Base-by-base conservation (phyloP, 1,140 invertebrate genomes). In the Phymastichus coffea region DNA sequence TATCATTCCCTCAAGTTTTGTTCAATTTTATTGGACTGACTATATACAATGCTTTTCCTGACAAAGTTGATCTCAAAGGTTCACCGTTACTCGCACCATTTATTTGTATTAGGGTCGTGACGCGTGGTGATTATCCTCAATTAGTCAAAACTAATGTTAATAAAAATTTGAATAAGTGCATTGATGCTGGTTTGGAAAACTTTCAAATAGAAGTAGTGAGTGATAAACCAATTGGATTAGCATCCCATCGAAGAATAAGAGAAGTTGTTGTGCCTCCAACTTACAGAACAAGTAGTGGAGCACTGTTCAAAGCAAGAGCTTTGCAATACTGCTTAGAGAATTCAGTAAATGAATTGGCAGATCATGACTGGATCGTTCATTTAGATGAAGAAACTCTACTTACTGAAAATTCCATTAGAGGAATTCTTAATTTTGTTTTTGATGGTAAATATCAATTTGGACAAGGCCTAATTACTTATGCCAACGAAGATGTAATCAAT, bases 131-230 rank as follows among this genome's bases (percentile, higher is more conserved):
- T 79, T 98, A 91, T 80, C 93, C 96, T 2, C 88, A 95, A 60
- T 79, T 99, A 46, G 95, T 99, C 0, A 87, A 88, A 72, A 86
- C 85, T 40, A 98, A 98, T 84, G 92, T 98, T 1, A 80, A 83
- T 30, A 84, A 90, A 57, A 99, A 99, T 76, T 86, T 98, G 75
- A 89, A 92, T 65, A 90, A 88, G 43, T 98, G 96, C 72, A 79
- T 88, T 48, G 89, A 94, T 71, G 88, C 92, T 4, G 95, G 95
- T 6, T 78, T 99, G 37, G 94, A 98, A 76, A 97, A 98, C 75
- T 99, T 97, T 72, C 87, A 98, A 58, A 91, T 99, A 66, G 95
- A 99, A 84, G 94, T 99, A 19, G 96, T 98, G 0, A 97, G 94
- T 10, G 97, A 99, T 73, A 96, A 94, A 78, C 83, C 86, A 2